Evolutionary conservation across 2,113 vertebrate genomes (phyloP), one percentile per base, ranked within the genome.

Genomic region (Ptilorrhoa leucosticta): DNA sequence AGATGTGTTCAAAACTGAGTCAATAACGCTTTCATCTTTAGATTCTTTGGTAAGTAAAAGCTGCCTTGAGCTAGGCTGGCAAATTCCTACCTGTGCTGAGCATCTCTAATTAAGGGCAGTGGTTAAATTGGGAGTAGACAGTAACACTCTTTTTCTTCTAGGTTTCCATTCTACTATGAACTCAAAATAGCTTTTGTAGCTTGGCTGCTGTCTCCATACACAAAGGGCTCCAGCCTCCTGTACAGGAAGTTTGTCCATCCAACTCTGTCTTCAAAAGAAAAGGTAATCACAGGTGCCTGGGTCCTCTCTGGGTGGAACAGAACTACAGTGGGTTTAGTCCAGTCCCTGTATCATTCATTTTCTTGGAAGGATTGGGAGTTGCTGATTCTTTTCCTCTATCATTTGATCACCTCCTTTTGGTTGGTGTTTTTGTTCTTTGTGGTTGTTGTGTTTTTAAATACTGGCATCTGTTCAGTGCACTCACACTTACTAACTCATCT

Each of bases 131-230:
- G 42, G 47, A 85, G 20, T 2, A 5, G 83, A 60, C n/a, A 20
- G n/a, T 75, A 92, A 97, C 37, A 11, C 13, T 79, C 79, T 91
- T 83, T 97, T 89, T 98, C 76, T 93, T 80, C 96, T 97, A 99
- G 99, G 99, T 98, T 99, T 97, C 99, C 99, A 65, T 99, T 99
- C 98, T 99, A 99, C 97, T 99, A 99, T 97, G 99, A 99, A 96
- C 98, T 99, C 94, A 99, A 99, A 98, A 99, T 99, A 96, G 99
- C 99, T 50, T 99, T 99, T 97, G 98, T 99, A 97, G 99, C 99
- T 97, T 99, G 99, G 99, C 96, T 99, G 93, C 97, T 99, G 78
- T 99, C 99, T 85, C 99, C 99, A 0, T 99, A 99, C 98, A 99
- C 99, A 83, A 99, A 99, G 97, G 99, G 99, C 78, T 99, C 99